Evolutionary conservation across 2,113 vertebrate species (phyloP).

Genomic region (Trichechus manatus): DNA sequence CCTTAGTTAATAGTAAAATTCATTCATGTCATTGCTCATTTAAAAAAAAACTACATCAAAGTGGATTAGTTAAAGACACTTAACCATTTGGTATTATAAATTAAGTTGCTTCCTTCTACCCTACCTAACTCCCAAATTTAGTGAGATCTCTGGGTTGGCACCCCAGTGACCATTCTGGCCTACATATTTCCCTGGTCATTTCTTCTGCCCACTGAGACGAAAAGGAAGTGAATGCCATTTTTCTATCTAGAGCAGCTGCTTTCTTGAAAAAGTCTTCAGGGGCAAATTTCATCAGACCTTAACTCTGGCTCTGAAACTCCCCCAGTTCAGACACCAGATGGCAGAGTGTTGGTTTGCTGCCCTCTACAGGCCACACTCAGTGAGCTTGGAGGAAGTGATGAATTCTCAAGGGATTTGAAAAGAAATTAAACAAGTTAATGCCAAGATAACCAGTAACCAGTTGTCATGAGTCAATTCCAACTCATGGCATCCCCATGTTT

Average conservation of each 20-base stretch:
- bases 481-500: background rate
- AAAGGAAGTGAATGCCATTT: background rate
- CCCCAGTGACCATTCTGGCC: background rate
- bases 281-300: background rate
- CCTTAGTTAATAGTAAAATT: slow-evolving; percentile 34
- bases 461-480: no score
- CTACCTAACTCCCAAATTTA: background rate
- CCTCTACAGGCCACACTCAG: slow-evolving; percentile 69
- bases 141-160: background rate
- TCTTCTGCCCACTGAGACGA: background rate
- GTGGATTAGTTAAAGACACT: slow-evolving; percentile 39
- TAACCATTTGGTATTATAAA: slow-evolving; percentile 32
- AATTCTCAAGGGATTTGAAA: slow-evolving; percentile 66
- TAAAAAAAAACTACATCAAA: slow-evolving; percentile 29
- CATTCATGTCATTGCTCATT: background rate
- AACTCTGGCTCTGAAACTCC: background rate
- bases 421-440: slow-evolving; percentile 68
- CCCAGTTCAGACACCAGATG: background rate
- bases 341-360: slow-evolving; percentile 69
- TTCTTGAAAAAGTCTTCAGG: background rate
- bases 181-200: background rate
- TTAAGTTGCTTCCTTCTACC: slow-evolving; percentile 39
- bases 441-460: background rate
- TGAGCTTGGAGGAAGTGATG: background rate
- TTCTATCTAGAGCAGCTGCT: background rate